phyloP scores from a whole-genome alignment of 1,140 invertebrate genomes.

The Gonatopus flavifemur region DNA sequence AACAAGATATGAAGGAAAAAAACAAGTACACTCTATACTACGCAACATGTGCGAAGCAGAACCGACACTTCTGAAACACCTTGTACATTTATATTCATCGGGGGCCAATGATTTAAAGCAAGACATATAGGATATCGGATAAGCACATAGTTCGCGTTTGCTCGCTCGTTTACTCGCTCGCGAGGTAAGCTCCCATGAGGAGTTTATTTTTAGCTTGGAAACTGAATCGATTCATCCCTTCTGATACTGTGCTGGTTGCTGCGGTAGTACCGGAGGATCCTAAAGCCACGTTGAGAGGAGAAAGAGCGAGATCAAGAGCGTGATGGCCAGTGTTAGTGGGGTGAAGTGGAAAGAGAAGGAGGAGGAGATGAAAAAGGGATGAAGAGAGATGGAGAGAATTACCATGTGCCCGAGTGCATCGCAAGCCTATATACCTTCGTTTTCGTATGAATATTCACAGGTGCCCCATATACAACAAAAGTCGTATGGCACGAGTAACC shows the following conservation, averaged over 20 bases:
- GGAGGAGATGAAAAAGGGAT: neutral
- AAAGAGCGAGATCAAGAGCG: neutral
- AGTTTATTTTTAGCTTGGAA: conserved; percentile 38
- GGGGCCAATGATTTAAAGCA: neutral
- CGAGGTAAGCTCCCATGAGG: conserved; percentile 25
- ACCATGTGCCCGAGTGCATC: no score
- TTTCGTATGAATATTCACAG: no score
- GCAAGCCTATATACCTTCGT: no score
- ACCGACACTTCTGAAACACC: conserved; percentile 2
- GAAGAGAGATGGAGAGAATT: neutral
- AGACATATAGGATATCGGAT: neutral
- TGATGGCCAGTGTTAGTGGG: no score
- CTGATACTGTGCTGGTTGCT: conserved; percentile 25
- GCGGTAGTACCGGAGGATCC: conserved; percentile 10
- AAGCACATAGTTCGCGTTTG: neutral
- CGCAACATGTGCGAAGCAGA: neutral
- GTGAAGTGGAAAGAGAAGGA: neutral
- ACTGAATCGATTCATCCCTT: conserved; percentile 38
- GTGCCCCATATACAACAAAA: no score
- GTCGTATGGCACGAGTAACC: no score
- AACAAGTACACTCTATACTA: no score
- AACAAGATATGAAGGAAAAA: neutral
- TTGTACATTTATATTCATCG: neutral
- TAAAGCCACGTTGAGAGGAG: neutral
- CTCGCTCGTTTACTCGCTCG: neutral